A percentile compares a stretch with the other conserved stretches of the same genome.
phyloP scores from a whole-genome alignment of 2,888 invertebrate species.

The Pachycephus smyrnensis region DNA sequence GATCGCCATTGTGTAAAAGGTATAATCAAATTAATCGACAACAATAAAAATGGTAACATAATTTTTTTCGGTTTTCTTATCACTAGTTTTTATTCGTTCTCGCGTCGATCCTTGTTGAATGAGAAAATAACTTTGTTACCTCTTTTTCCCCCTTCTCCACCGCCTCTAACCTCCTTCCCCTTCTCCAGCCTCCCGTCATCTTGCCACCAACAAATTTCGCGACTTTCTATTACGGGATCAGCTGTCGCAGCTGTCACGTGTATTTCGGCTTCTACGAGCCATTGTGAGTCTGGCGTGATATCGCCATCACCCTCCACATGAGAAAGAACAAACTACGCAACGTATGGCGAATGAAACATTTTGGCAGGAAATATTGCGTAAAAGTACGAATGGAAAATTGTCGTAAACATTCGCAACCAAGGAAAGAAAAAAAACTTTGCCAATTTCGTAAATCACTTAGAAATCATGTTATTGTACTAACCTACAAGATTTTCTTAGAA shows the following conservation, averaged over 20 bases:
- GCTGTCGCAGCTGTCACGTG: background rate
- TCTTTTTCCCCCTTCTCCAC: background rate
- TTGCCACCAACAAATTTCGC: slow-evolving; percentile 20
- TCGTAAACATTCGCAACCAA: background rate
- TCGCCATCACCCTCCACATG: background rate
- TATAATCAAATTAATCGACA: background rate
- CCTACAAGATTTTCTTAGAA: too few relatives aligned
- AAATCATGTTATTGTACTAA: too few relatives aligned
- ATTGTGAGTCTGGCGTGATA: background rate
- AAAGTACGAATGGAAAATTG: background rate
- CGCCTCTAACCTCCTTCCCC: slow-evolving; percentile 7
- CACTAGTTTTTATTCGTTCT: background rate
- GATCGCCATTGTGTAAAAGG: background rate
- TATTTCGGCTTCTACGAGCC: background rate
- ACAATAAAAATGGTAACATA: background rate
- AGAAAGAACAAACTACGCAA: background rate
- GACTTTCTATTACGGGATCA: slow-evolving; percentile 15
- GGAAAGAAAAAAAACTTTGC: background rate
- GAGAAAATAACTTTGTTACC: background rate
- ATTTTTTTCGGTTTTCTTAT: too few relatives aligned
- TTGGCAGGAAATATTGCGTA: background rate
- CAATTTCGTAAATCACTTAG: too few relatives aligned
- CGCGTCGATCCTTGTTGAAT: slow-evolving; percentile 8
- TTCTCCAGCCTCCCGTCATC: slow-evolving; percentile 10
- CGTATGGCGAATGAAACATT: background rate